Base-by-base conservation (phyloP, 1,140 invertebrate genomes). In the Ceratoteleas bidentatus region DNA sequence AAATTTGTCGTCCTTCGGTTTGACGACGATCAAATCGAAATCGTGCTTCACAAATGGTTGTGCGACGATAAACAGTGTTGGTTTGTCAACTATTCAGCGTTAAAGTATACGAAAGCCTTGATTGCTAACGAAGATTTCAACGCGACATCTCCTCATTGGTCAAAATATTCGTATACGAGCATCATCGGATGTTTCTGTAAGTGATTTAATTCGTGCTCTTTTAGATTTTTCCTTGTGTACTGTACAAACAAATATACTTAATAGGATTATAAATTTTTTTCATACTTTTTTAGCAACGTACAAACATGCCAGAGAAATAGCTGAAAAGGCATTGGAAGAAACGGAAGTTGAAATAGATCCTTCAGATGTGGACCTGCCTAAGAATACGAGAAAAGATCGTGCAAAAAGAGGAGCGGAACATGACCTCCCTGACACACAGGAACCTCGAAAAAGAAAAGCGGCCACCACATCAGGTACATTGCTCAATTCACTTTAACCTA, bases 271-370 rank as follows among this genome's bases (percentile, higher is more conserved):
- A 24, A 24, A 24, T 24, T 24, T 1, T 24, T 24, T 24, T 24
- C 24, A 24, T 24, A 24, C 1, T 24, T 24, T 24, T 24, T 24
- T 24, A 52, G 50, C 50, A 52, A 24, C 16, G 7, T 52, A 9
- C 7, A 52, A 52, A 52, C 50, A 52, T 32, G 50, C 50, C 50
- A 52, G 24, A 52, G 50, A 52, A 32, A 11, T 52, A 4, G 50
- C 50, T 24, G 16, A 24, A 16, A 7, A 52, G 13, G 50, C 50
- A 10, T 9, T 52, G 16, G 24, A 8, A 6, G 50, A 52, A 52
- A 13, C 50, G 7, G 50, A 52, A 13, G 16, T 52, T 52, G 50
- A 32, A 16, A 52, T 52, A 13, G 45, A 49, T 6, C 10, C 10
- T 49, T 49, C 45, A 11, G 45, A 49, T 15, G 45, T 49, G 45